Conservation (phyloP, 2,797 vertebrate species). For the Pipistrellus pipistrellus region DNA sequence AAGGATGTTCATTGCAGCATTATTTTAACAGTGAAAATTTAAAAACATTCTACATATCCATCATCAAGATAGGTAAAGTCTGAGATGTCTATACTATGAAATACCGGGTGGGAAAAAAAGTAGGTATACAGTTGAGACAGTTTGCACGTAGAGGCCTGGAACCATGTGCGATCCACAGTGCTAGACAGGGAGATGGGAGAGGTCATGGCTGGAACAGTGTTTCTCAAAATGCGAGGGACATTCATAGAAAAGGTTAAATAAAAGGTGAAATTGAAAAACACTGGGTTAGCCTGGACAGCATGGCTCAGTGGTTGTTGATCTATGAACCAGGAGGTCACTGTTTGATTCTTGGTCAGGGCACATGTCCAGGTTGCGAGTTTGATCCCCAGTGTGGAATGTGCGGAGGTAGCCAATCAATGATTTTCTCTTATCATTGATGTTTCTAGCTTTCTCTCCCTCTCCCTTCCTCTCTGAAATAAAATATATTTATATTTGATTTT, state of each 20-base stretch:
- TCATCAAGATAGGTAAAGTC: neutral
- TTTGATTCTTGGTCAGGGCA: too few species aligned
- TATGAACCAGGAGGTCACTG: too few species aligned
- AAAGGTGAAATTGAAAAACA: constrained; percentile 10
- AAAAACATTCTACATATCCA: neutral
- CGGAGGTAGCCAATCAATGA: too few species aligned
- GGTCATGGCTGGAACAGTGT: neutral
- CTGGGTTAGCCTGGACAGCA: neutral
- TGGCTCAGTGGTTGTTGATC: too few species aligned
- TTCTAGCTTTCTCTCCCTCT: too few species aligned
- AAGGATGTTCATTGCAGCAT: constrained; percentile 24
- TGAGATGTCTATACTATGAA: neutral
- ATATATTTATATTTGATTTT: too few species aligned
- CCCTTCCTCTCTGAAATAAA: too few species aligned
- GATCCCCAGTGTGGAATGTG: too few species aligned
- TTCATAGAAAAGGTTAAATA: neutral
- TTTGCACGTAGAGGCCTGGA: neutral
- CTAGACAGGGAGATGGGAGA: neutral
- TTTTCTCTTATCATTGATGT: too few species aligned
- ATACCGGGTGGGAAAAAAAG: neutral
- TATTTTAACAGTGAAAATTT: constrained; percentile 10
- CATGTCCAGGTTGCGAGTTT: too few species aligned
- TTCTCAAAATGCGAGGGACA: neutral
- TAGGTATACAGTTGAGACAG: neutral
- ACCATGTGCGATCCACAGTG: neutral